These are phyloP conservation scores for Rhyacophila evoluta DNA, from an alignment of 2,888 invertebrate species.

Conservation along the genomic window DNA sequence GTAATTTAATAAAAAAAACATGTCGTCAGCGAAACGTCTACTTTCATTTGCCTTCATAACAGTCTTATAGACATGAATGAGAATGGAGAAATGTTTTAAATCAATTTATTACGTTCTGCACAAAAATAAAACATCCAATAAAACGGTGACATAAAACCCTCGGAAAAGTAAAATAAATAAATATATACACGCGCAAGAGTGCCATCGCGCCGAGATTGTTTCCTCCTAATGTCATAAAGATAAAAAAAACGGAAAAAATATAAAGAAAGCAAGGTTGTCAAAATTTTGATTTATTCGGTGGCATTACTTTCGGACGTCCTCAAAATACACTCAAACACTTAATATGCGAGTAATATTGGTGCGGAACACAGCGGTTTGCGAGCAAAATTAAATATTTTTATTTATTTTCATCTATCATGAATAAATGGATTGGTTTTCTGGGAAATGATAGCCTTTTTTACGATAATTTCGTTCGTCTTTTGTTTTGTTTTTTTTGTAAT, in stretches of 20 bases:
- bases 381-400: background rate
- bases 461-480: too few relatives aligned
- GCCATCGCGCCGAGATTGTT: background rate
- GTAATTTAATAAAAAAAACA: too few relatives aligned
- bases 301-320: conserved; percentile 24
- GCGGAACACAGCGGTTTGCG: background rate
- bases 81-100: background rate
- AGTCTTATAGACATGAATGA: too few relatives aligned
- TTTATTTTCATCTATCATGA: too few relatives aligned
- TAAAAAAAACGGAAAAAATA: background rate
- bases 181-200: background rate
- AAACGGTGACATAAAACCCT: background rate
- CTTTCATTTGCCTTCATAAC: too few relatives aligned
- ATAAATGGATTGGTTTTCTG: too few relatives aligned
- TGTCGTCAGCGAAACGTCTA: too few relatives aligned
- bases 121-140: conserved; percentile 3
- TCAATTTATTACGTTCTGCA: background rate
- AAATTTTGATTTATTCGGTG: conserved; percentile 6
- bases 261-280: conserved; percentile 7
- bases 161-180: background rate
- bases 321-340: conserved; percentile 20
- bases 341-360: conserved; percentile 11
- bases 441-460: too few relatives aligned
- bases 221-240: conserved; percentile 8
- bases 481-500: too few relatives aligned